Percentiles rank a stretch among this genome's conserved stretches.
phyloP scores from a whole-genome alignment of 2,888 invertebrate genomes.

The Chymomyza amoena region DNA sequence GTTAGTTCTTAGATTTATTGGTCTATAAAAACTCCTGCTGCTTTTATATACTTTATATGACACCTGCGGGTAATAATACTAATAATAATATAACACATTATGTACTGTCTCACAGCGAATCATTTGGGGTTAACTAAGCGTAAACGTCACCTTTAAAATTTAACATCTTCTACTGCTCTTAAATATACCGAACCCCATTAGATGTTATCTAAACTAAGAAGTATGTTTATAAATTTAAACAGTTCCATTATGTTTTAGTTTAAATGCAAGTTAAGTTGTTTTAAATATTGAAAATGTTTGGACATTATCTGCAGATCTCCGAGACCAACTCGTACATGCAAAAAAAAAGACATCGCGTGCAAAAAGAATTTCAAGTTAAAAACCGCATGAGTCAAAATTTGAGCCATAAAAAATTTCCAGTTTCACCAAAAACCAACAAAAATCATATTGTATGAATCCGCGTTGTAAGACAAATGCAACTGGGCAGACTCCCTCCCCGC shows the following conservation, averaged over 20 bases:
- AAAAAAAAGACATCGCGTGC: constrained; percentile 18
- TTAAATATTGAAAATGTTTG: neutral
- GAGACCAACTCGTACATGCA: constrained; percentile 18
- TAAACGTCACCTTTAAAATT: too few species aligned
- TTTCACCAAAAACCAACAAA: constrained; percentile 21
- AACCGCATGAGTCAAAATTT: neutral
- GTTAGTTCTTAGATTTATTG: too few species aligned
- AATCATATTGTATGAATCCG: constrained; percentile 39
- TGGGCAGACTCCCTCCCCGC: neutral
- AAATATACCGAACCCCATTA: neutral
- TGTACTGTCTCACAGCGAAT: too few species aligned
- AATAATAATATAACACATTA: too few species aligned
- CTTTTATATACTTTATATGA: too few species aligned
- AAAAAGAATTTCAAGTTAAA: constrained; percentile 36
- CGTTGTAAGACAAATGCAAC: neutral
- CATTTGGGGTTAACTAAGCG: too few species aligned
- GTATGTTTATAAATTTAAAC: neutral
- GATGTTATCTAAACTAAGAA: neutral
- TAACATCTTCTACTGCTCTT: too few species aligned
- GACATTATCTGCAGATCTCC: neutral
- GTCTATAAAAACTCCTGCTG: too few species aligned
- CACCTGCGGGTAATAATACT: too few species aligned
- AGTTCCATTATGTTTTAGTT: neutral
- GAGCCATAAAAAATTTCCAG: constrained; percentile 27
- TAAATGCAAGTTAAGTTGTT: neutral